A percentile compares a stretch with the other conserved stretches of the same genome.
Conservation (phyloP, 2,888 invertebrate species). For the Drosophila subquinaria region DNA sequence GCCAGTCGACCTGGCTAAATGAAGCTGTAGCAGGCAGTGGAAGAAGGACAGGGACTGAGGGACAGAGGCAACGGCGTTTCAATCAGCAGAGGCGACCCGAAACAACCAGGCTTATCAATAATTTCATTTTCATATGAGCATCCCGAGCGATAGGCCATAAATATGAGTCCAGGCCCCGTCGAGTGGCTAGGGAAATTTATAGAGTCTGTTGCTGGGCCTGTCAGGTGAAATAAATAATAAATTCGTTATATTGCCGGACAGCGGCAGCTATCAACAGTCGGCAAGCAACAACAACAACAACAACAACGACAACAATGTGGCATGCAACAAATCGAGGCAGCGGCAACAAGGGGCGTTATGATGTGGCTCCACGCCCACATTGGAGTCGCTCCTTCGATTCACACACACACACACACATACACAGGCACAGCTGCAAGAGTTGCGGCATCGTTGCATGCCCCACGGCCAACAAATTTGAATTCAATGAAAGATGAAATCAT, state of each 20-base stretch:
- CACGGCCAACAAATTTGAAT: conserved; percentile 76
- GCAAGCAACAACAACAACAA: conserved; percentile 9
- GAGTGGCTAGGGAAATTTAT: conserved; percentile 82
- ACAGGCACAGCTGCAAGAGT: conserved; percentile 6
- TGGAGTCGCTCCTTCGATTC: conserved; percentile 29
- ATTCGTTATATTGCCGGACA: conserved; percentile 83
- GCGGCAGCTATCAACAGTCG: conserved; percentile 66
- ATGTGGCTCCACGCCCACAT: conserved; percentile 69
- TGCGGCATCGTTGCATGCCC: conserved; percentile 27
- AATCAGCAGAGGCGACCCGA: conserved; percentile 58
- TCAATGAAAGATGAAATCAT: conserved; percentile 84
- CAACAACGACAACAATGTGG: conserved; percentile 17
- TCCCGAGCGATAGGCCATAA: conserved; percentile 57
- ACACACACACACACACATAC: not conserved
- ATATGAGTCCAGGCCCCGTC: conserved; percentile 50
- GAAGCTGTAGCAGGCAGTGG: conserved; percentile 78
- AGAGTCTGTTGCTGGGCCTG: conserved; percentile 84
- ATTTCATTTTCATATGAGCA: conserved; percentile 60
- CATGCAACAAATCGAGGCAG: conserved; percentile 31
- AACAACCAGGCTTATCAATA: conserved; percentile 64
- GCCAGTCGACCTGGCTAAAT: conserved; percentile 65
- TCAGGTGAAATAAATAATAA: conserved; percentile 86
- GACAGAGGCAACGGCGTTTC: conserved; percentile 57
- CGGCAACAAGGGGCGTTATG: conserved; percentile 63
- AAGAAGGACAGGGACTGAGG: conserved; percentile 44